Base-by-base conservation (phyloP, 2,113 vertebrate species). In the Erinaceus europaeus region DNA sequence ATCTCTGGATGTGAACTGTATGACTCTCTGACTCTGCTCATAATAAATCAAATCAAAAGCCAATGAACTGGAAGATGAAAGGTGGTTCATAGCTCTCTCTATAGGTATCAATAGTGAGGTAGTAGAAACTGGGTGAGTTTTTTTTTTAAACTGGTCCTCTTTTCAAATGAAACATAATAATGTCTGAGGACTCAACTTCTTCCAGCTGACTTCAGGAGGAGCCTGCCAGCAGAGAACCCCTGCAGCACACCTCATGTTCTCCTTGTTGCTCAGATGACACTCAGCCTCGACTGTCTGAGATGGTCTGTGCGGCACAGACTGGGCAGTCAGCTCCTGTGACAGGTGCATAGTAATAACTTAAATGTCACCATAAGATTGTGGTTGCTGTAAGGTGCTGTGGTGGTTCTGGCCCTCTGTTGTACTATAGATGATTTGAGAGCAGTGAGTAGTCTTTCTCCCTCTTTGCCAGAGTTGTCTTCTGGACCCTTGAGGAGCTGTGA, bases 281-380 rank as follows among this genome's bases (percentile, higher is more conserved):
- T 23, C 38, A 8, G 17, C 17, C n/a, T 52, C 3, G n/a, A 4
- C 0, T 38, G 38, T 38, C 14, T 46, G 0, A 20, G 20, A 13
- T 3, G 25, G n/a, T 7, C 72, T 40, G 32, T n/a, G 29, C 67
- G 36, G 27, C 40, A 12, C 21, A 23, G 34, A 2, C 21, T 6
- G 13, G 6, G 23, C 75, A 17, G 23, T 1, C 1, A 0, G 2
- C n/a, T 40, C 23, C 4, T n/a, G 17, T n/a, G 1, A 50, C 71
- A 7, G 20, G 21, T 29, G 42, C 29, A 23, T 83, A 11, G 36
- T 38, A 14, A 61, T 42, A 44, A 48, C 15, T 7, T 27, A 4
- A 1, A 7, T 4, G 0, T 25, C 27, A 3, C 14, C 0, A 2
- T 50, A 4, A 69, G 65, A 55, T 32, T 2, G 0, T 11, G 42